These are phyloP conservation scores for Campopleginae sp. DNA, from an alignment of 2,888 invertebrate species.

Conservation along the genomic window DNA sequence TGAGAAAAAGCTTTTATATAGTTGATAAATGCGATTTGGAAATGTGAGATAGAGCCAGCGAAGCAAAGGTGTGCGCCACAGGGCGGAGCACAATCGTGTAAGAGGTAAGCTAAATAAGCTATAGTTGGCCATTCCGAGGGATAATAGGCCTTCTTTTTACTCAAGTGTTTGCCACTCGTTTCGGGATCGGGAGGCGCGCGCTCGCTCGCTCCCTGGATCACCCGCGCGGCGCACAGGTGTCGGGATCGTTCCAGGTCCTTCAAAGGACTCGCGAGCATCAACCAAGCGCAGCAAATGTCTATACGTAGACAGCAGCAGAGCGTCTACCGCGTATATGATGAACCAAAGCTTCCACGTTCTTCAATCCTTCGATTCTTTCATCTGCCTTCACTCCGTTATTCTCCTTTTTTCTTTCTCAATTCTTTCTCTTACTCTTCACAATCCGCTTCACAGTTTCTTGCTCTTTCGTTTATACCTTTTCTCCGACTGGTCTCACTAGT, in stretches of 20 bases:
- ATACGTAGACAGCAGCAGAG: slow-evolving; percentile 20
- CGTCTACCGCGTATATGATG: slow-evolving; percentile 4
- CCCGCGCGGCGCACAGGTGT: slow-evolving; percentile 73
- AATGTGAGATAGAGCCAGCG: slow-evolving; percentile 48
- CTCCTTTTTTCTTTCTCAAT: slow-evolving; percentile 32
- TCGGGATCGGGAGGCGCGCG: slow-evolving; percentile 67
- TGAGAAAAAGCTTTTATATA: slow-evolving; percentile 47
- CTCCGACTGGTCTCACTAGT: slow-evolving; percentile 32
- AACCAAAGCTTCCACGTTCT: slow-evolving; percentile 29
- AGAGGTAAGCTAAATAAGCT: slow-evolving; percentile 74
- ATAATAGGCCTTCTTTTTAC: slow-evolving; percentile 80
- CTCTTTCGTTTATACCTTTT: slow-evolving; percentile 50
- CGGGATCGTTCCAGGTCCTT: slow-evolving; percentile 70
- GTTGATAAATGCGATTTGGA: slow-evolving; percentile 13
- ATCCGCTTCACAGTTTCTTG: slow-evolving; percentile 60
- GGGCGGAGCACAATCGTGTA: slow-evolving; percentile 55
- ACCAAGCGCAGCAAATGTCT: slow-evolving; percentile 24
- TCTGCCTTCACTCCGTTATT: slow-evolving; percentile 19
- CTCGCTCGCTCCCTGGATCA: neutral
- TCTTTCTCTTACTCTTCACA: slow-evolving; percentile 64
- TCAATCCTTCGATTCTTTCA: slow-evolving; percentile 58
- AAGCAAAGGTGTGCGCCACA: slow-evolving; percentile 55
- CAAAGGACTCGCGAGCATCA: slow-evolving; percentile 59
- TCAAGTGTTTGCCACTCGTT: slow-evolving; percentile 79
- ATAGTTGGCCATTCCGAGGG: slow-evolving; percentile 71